A percentile compares a stretch with the other conserved stretches of the same genome.
Evolutionary conservation across 2,797 vertebrate species (phyloP).

Genomic region (Cheirogaleus major): DNA sequence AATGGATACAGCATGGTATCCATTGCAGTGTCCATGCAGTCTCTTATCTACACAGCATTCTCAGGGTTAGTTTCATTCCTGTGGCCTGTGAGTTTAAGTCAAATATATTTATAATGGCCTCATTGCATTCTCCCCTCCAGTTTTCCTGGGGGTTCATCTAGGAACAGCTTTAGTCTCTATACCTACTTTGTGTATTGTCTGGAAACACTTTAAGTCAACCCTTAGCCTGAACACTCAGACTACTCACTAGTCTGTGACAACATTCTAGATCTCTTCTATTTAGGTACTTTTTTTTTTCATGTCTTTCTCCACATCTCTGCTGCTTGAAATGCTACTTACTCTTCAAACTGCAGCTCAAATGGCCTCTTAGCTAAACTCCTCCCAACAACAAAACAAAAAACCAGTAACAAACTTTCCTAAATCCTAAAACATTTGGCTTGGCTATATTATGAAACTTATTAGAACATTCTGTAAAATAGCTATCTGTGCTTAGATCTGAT

Average conservation of each 20-base stretch:
- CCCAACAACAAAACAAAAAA: background rate
- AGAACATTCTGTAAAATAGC: background rate
- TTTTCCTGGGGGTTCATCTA: background rate
- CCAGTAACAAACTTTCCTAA: background rate
- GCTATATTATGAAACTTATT: constrained; percentile 9
- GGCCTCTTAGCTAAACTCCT: background rate
- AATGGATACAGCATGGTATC: background rate
- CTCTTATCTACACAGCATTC: background rate
- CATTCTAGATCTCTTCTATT: background rate
- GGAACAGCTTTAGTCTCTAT: background rate
- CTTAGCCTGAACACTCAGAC: background rate
- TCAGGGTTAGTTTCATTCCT: background rate
- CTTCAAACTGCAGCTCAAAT: constrained; percentile 1
- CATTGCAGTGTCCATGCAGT: background rate
- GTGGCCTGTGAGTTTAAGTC: background rate
- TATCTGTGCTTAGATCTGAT: background rate
- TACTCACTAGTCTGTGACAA: background rate
- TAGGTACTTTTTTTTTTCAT: background rate
- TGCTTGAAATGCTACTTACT: constrained; percentile 13
- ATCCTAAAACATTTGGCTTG: background rate
- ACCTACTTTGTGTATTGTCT: background rate
- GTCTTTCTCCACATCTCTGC: background rate
- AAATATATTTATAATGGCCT: background rate
- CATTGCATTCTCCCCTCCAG: background rate
- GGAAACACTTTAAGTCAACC: background rate